Percentiles rank a stretch among this genome's conserved stretches.
phyloP scores from a whole-genome alignment of 2,113 vertebrate species.

The Trochalopteron elliotii region DNA sequence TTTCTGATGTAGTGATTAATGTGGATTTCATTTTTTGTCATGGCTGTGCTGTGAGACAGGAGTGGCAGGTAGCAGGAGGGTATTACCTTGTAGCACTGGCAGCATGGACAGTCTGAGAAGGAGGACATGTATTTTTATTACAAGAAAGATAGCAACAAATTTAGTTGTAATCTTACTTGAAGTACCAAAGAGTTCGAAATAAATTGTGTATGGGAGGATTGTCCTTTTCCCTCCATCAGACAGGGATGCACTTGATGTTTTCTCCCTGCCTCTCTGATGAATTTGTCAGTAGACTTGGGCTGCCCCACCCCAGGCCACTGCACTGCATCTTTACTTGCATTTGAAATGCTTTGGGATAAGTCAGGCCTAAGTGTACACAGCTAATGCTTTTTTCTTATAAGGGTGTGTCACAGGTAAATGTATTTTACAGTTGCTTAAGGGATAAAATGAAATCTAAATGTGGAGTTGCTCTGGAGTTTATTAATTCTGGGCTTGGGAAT shows the following conservation, averaged over 20 bases:
- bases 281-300: rapidly evolving
- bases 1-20: not conserved
- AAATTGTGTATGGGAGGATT: not conserved
- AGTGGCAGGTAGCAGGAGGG: not conserved
- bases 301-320: not conserved
- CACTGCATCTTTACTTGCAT: not conserved
- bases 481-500: not conserved
- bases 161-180: not conserved
- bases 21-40: not conserved
- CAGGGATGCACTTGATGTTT: not conserved
- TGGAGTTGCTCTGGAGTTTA: not conserved
- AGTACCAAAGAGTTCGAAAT: not conserved
- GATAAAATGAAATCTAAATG: not conserved
- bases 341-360: not conserved
- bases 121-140: not conserved
- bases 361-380: not conserved
- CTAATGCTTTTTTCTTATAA: not conserved
- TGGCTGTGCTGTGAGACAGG: not conserved
- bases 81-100: not conserved
- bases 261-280: not conserved
- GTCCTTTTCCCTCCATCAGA: not conserved
- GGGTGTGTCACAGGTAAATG: not conserved
- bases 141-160: not conserved
- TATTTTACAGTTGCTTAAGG: not conserved
- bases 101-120: not conserved